These are phyloP conservation scores for Furnarius figulus DNA, from an alignment of 2,113 vertebrate species.

Conservation along the genomic window DNA sequence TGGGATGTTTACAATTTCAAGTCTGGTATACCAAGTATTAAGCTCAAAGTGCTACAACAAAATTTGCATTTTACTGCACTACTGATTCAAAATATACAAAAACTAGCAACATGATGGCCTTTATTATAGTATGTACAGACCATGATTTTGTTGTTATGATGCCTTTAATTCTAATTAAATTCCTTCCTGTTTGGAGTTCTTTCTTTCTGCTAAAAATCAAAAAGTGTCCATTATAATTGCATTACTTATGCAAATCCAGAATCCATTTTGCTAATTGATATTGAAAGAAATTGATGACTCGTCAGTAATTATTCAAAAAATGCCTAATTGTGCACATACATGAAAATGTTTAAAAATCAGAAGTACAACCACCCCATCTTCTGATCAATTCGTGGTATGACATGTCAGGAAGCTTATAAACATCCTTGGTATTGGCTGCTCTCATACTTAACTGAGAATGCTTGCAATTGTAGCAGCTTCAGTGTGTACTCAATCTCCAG, in stretches of 20 bases:
- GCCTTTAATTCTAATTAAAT: not conserved
- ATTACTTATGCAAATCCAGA: not conserved
- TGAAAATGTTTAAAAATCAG: not conserved
- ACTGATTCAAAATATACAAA: not conserved
- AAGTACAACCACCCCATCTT: conserved; percentile 29
- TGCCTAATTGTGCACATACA: not conserved
- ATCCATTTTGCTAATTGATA: not conserved
- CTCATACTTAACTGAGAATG: not conserved
- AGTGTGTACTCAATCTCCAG: not conserved
- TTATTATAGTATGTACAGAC: not conserved
- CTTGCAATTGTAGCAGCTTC: not conserved
- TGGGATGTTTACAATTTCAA: not conserved
- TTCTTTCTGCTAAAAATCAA: not conserved
- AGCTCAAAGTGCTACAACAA: not conserved
- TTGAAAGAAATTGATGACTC: not conserved
- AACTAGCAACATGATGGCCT: not conserved
- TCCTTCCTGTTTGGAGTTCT: not conserved
- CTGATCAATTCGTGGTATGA: not conserved
- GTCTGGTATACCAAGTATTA: not conserved
- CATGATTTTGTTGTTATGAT: not conserved
- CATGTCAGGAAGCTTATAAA: not conserved
- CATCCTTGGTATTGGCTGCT: rapidly evolving
- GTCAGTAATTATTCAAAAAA: not conserved
- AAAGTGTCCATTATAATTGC: not conserved
- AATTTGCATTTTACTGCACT: not conserved